Evolutionary conservation across 2,888 invertebrate genomes (phyloP).

Genomic region (Philopedon plagiatum): DNA sequence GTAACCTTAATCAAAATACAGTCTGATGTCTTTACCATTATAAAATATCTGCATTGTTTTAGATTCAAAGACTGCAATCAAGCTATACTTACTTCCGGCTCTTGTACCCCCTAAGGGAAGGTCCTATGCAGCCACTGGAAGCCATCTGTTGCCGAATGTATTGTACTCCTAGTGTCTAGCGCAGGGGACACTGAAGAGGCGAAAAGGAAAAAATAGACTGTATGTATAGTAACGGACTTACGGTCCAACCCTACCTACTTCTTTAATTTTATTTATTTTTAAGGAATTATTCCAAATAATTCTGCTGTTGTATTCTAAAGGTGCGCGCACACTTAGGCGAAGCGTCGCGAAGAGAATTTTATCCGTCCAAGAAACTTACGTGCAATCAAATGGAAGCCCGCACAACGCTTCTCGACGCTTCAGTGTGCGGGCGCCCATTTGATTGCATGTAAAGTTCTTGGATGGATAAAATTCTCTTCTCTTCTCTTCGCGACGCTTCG

Average conservation of each 20-base stretch:
- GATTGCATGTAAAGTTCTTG: too few species aligned
- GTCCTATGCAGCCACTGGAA: not conserved
- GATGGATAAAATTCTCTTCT: too few species aligned
- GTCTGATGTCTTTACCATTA: not conserved
- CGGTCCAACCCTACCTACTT: conserved; percentile 37
- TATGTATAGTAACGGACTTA: conserved; percentile 36
- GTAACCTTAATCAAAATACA: not conserved
- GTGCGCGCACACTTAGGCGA: too few species aligned
- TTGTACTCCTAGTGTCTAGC: conserved; percentile 23
- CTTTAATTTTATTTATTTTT: too few species aligned
- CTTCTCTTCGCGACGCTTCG: too few species aligned
- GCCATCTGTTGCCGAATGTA: conserved; percentile 28
- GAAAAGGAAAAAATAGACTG: conserved; percentile 30
- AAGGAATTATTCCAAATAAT: too few species aligned
- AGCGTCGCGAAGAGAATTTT: too few species aligned
- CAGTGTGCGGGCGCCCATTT: too few species aligned
- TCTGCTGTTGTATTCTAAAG: too few species aligned
- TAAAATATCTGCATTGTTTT: conserved; percentile 10
- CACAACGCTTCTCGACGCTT: too few species aligned
- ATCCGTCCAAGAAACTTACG: too few species aligned
- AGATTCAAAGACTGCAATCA: conserved; percentile 7
- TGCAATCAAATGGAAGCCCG: too few species aligned
- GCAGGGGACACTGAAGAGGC: conserved; percentile 39
- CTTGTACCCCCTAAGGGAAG: conserved; percentile 39
- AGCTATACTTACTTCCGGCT: conserved; percentile 24